Base-by-base conservation (phyloP, 2,113 vertebrate genomes). In the Callipepla squamata region DNA sequence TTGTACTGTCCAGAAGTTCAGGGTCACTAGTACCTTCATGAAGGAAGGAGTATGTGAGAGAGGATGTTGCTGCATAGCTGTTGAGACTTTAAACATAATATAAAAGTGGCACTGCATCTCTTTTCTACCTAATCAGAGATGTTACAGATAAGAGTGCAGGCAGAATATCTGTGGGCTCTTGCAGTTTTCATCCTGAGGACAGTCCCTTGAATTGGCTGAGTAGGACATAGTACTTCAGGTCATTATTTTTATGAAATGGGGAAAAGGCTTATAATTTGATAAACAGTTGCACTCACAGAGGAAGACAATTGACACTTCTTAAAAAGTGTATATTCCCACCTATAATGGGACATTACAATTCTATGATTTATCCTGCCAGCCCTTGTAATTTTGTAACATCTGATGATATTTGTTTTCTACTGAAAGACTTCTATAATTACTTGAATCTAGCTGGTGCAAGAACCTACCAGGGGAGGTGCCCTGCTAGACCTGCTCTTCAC, bases 1-100 rank as follows among this genome's bases (percentile, higher is more conserved):
- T 34, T 1, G 0, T 22, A 47, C 20, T 9, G 28, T 67, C 45
- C 0, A 32, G 15, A 61, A 78, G 17, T 76, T 75, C 48, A 76
- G 7, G 19, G 84, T 81, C 1, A 23, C 36, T 20, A 8, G 48
- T 19, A 40, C 12, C 16, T 47, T 81, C 45, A 38, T 59, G 40
- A 42, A 89, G 69, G 15, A 47, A 45, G 20, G 17, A 34, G 50
- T 45, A 1, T 17, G 23, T 21, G 55, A 73, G 30, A 66, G 7
- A 61, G 9, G 4, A 40, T 73, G 57, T 8, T 65, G 47, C 36
- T 69, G 63, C 40, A 13, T 34, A 7, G 23, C 36, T 75, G n/a
- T 5, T 76, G 45, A 76, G 11, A 4, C 8, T 80, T 89, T 72
- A 25, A 16, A 45, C 30, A 23, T 55, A 48, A 21, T 21, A 30